Evolutionary conservation across 2,797 vertebrate genomes (phyloP).

Genomic region (Oceanodroma leucorhoa): DNA sequence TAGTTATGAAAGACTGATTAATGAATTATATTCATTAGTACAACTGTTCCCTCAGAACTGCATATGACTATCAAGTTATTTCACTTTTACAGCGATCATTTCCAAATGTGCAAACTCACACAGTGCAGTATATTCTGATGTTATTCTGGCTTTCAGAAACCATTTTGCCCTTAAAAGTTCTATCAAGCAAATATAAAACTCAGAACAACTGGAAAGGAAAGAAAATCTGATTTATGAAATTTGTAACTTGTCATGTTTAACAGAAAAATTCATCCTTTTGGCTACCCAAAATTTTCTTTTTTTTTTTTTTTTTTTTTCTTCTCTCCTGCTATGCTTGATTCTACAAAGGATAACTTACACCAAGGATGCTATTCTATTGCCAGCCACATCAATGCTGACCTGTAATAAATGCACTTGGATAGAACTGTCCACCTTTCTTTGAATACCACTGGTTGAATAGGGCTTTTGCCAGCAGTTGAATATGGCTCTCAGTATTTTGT

Average conservation of each 20-base stretch:
- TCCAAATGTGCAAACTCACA: not conserved
- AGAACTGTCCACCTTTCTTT: not conserved
- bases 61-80: not conserved
- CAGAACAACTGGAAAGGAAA: not conserved
- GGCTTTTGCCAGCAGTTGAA: not conserved
- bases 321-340: not conserved
- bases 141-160: not conserved
- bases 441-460: not conserved
- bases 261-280: not conserved
- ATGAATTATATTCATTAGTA: not conserved
- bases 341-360: not conserved
- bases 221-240: not conserved
- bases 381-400: not conserved
- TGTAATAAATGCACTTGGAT: not conserved
- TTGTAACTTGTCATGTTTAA: not conserved
- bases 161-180: not conserved
- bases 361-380: not conserved
- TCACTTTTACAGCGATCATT: not conserved
- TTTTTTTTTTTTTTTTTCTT: too few species aligned
- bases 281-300: not conserved
- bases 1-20: not conserved
- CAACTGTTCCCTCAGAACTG: not conserved
- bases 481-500: not conserved
- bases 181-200: not conserved
- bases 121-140: not conserved